Base-by-base conservation (phyloP, 2,113 vertebrate genomes). In the Ptychochromis oligacanthus region DNA sequence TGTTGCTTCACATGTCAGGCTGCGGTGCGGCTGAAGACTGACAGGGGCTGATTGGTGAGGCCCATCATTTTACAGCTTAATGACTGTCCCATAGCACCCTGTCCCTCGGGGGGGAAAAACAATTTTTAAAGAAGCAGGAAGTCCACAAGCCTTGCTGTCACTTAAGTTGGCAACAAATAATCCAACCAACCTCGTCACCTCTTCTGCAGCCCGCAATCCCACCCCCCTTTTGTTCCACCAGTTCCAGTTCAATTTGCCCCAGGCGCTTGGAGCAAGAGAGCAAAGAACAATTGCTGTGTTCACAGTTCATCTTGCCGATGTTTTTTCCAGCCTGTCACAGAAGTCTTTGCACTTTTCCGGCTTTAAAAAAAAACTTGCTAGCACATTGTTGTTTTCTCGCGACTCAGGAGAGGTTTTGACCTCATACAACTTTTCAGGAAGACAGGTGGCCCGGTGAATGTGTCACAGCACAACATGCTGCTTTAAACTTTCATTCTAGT, bases 241-340 rank as follows among this genome's bases (percentile, higher is more conserved):
- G 88, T 84, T 84, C 82, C 74, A 55, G 86, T 81, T 92, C 81
- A 91, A 85, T 91, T 9, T 8, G 92, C 94, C 92, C 55, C 3
- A 2, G 90, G 94, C 79, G 3, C 61, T 85, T 5, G 6, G 46
- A 75, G 84, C 67, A 75, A 74, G 83, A 87, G 49, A 88, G 87
- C 36, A 9, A 52, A 20, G 80, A 82, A 75, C 75, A 67, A 88
- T 85, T n/a, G 49, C 81, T 11, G 55, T 56, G 82, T 80, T 92
- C 88, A 82, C 87, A 18, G 79, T 89, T 95, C 91, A 92, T 94
- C 93, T 88, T 84, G 87, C 77, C 82, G 74, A 95, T 93, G 88
- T 92, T 91, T 92, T 81, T 70, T 85, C 84, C 90, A 93, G 88
- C 91, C 88, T 91, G 92, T 95, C 93, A 94, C 34, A 62, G 54